Evolutionary conservation across 2,113 vertebrate genomes (phyloP).

Genomic region (Climacteris rufus): DNA sequence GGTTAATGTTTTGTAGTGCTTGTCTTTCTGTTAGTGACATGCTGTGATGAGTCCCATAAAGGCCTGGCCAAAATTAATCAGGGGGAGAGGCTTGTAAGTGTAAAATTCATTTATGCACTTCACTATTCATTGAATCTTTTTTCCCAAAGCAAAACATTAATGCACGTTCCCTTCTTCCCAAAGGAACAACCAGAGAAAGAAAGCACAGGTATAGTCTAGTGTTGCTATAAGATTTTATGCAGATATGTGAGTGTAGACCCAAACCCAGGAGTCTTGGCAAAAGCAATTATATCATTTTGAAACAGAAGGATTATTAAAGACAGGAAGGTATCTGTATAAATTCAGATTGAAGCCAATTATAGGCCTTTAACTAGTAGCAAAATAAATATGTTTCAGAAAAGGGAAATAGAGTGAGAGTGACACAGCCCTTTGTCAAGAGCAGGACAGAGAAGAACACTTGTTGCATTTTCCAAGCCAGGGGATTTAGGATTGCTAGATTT

Average conservation of each 20-base stretch:
- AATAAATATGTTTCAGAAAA: not conserved
- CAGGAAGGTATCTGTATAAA: not conserved
- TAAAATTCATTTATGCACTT: not conserved
- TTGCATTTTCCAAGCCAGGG: not conserved
- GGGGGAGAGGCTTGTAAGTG: not conserved
- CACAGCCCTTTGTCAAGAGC: not conserved
- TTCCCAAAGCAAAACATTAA: not conserved
- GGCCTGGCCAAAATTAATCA: not conserved
- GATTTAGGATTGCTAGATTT: not conserved
- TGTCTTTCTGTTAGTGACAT: not conserved
- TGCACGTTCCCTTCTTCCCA: not conserved
- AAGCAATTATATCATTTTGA: not conserved
- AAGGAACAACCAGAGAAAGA: not conserved
- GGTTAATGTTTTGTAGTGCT: not conserved
- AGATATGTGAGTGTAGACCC: not conserved
- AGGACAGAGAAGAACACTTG: not conserved
- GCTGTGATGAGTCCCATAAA: not conserved
- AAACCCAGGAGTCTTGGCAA: not conserved
- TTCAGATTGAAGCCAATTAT: not conserved
- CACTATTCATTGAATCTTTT: not conserved
- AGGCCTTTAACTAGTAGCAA: not conserved
- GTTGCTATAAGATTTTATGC: not conserved
- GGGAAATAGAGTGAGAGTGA: not conserved
- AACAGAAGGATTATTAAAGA: not conserved
- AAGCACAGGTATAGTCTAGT: not conserved